Conservation (phyloP, 2,888 invertebrate species). For the Lycaena phlaeas region DNA sequence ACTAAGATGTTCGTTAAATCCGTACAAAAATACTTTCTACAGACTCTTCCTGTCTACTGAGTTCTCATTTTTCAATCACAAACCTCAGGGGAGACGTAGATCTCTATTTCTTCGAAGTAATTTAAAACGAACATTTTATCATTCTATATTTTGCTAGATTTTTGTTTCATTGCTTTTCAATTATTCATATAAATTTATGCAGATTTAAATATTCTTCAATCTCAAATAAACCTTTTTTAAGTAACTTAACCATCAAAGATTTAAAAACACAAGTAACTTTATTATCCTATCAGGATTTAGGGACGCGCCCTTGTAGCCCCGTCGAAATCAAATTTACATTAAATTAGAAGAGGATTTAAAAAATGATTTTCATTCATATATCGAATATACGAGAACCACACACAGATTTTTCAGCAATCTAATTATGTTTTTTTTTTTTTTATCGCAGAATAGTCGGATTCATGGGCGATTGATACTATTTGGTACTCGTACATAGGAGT, state of each 20-base stretch:
- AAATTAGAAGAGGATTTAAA: background rate
- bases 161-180: too few species aligned
- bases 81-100: background rate
- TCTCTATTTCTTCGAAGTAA: background rate
- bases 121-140: background rate
- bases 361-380: background rate
- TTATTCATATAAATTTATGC: too few species aligned
- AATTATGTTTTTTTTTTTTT: too few species aligned
- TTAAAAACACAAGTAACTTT: background rate
- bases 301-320: constrained; percentile 1
- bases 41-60: background rate
- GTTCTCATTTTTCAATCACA: constrained; percentile 4
- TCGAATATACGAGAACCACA: too few species aligned
- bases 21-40: background rate
- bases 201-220: too few species aligned
- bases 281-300: background rate
- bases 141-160: background rate
- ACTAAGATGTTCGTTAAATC: too few species aligned
- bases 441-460: too few species aligned
- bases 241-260: constrained; percentile 4
- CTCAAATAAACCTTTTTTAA: background rate
- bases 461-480: too few species aligned
- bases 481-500: too few species aligned
- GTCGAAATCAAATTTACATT: constrained; percentile 4
- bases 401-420: too few species aligned